Evolutionary conservation across 2,888 invertebrate genomes (phyloP), one percentile per base, ranked within the genome.

Genomic region (Drosophila glabriapex): DNA sequence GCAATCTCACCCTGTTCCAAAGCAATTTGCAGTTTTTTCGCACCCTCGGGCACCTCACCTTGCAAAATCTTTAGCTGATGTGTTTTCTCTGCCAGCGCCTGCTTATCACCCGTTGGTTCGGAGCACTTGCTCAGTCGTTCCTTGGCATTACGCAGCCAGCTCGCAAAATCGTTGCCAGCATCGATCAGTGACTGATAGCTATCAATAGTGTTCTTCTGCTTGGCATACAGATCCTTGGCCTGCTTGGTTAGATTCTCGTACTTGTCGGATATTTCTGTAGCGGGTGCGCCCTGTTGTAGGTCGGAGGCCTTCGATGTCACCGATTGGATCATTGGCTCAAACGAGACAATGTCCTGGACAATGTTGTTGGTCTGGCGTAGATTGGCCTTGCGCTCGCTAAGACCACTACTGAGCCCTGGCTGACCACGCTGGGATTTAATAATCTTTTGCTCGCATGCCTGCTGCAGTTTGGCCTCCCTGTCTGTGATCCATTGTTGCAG

Each of bases 241-340:
- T 98, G 97, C 92, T 98, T 98, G 46, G 97, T 97, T 29, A 99
- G 94, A 29, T 95, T 96, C 93, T 98, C 97, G 91, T 99, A 99
- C 94, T 98, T 98, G 69, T 95, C 96, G 2, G 98, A 97, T 68
- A 99, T 98, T 94, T 98, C 98, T 31, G 97, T 97, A 16, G 98
- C 98, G 3, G 98, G 98, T 64, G 97, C 97, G 73, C 97, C 97
- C 94, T 98, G 97, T 94, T 97, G 97, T 83, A 98, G 94, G 94
- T 98, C 98, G 85, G 97, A 97, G 76, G 98, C 98, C 94, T 98
- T 99, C 62, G 97, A 97, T 65, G 97, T 96, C 49, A 98, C 98
- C 52, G 98, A 98, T 93, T 98, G 98, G 88, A 99, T 98, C 97
- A 99, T 98, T 60, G 98, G 98, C 93, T 99, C 98, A 94, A 98